These are phyloP conservation scores for Pollenia amentaria DNA, from an alignment of 2,888 invertebrate species.

Conservation along the genomic window DNA sequence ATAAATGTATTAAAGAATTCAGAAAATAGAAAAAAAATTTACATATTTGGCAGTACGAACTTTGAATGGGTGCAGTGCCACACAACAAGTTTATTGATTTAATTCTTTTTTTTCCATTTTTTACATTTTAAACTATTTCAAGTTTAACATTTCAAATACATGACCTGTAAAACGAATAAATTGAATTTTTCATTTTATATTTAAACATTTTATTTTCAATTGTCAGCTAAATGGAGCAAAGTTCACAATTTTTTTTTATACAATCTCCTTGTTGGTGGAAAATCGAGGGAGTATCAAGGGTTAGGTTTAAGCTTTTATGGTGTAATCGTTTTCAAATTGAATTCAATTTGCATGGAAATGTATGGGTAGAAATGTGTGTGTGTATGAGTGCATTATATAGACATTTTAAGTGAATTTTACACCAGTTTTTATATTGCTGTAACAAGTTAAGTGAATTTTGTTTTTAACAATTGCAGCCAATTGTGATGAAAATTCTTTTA, in stretches of 20 bases:
- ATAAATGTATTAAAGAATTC: slow-evolving; percentile 33
- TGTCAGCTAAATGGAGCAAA: slow-evolving; percentile 18
- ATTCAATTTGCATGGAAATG: slow-evolving; percentile 47
- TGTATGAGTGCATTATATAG: slow-evolving; percentile 8
- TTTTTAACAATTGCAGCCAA: slow-evolving; percentile 51
- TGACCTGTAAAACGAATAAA: slow-evolving; percentile 41
- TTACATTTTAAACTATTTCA: slow-evolving; percentile 56
- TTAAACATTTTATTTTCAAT: slow-evolving; percentile 40
- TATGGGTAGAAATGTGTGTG: background rate
- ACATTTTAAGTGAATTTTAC: slow-evolving; percentile 54
- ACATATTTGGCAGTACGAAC: slow-evolving; percentile 28
- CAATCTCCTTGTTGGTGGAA: background rate
- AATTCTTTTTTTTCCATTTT: background rate
- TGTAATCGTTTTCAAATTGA: slow-evolving; percentile 57
- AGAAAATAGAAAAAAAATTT: slow-evolving; percentile 24
- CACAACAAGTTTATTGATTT: slow-evolving; percentile 35
- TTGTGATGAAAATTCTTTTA: slow-evolving; percentile 34
- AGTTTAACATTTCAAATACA: slow-evolving; percentile 48
- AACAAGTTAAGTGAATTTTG: slow-evolving; percentile 60
- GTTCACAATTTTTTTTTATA: slow-evolving; percentile 9
- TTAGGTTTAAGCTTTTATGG: slow-evolving; percentile 26
- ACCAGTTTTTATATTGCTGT: slow-evolving; percentile 34
- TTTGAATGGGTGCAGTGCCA: slow-evolving; percentile 51
- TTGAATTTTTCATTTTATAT: slow-evolving; percentile 23
- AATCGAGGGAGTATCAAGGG: slow-evolving; percentile 6